Conservation (phyloP, 2,113 vertebrate species). For the Urocolius indicus region DNA sequence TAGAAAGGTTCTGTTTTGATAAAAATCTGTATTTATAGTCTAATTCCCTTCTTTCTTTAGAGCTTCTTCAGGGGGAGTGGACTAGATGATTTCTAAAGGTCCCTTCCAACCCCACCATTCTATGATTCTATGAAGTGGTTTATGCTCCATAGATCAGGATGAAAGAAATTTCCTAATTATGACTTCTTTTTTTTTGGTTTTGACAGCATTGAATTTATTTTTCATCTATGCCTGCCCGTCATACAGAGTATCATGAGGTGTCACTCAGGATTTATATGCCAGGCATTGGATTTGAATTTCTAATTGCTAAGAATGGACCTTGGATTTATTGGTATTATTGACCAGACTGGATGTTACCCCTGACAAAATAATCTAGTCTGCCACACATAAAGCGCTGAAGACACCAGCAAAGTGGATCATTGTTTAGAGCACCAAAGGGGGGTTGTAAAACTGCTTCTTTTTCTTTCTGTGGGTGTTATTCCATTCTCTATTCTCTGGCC, state of each 20-base stretch:
- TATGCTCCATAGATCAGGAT: background rate
- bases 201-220: rapidly evolving
- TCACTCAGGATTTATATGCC: background rate
- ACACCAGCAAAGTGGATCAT: background rate
- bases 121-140: background rate
- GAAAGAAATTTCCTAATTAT: background rate
- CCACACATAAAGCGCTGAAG: background rate
- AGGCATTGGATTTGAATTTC: background rate
- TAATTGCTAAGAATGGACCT: background rate
- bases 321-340: background rate
- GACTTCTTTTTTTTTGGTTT: background rate
- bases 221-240: background rate
- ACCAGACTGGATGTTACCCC: background rate
- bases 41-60: background rate
- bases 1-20: background rate
- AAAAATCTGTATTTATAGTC: background rate
- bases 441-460: background rate
- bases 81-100: too few relatives aligned
- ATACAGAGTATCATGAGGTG: background rate
- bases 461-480: background rate
- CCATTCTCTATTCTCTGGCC: background rate
- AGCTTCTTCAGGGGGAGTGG: too few relatives aligned
- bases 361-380: background rate
- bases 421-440: background rate
- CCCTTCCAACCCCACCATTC: too few relatives aligned